Conservation (phyloP, 2,888 invertebrate species). For the Athalia cordata region DNA sequence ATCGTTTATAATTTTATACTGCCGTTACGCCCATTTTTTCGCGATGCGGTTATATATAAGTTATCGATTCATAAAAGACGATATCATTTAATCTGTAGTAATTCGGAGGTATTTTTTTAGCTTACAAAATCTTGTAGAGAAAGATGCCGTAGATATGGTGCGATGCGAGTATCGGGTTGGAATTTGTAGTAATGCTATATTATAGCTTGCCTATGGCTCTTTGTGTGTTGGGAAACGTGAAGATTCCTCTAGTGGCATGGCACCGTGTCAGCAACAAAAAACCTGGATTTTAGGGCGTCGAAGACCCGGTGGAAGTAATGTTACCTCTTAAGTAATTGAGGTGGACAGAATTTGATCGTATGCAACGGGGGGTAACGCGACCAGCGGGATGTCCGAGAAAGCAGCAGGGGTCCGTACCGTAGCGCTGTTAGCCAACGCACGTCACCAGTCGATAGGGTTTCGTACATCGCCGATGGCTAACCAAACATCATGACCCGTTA, state of each 20-base stretch:
- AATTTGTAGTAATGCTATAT: not conserved
- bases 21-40: not conserved
- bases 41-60: not conserved
- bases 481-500: conserved; percentile 36
- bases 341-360: conserved; percentile 45
- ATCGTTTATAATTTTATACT: not conserved
- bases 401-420: conserved; percentile 41
- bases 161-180: not conserved
- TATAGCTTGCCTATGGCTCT: not conserved
- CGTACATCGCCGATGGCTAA: conserved; percentile 29
- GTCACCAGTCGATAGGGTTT: conserved; percentile 40
- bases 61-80: not conserved
- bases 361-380: conserved; percentile 42
- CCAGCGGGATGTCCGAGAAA: conserved; percentile 42
- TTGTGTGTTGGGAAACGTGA: conserved; percentile 18
- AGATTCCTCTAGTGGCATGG: conserved; percentile 15
- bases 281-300: conserved; percentile 26
- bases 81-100: not conserved
- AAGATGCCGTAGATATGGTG: no score
- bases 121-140: not conserved
- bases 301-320: conserved; percentile 30
- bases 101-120: not conserved
- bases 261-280: conserved; percentile 9
- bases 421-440: conserved; percentile 38
- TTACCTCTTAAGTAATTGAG: conserved; percentile 41